Conservation (phyloP, 2,888 invertebrate species). For the Pediacus dermestoides region DNA sequence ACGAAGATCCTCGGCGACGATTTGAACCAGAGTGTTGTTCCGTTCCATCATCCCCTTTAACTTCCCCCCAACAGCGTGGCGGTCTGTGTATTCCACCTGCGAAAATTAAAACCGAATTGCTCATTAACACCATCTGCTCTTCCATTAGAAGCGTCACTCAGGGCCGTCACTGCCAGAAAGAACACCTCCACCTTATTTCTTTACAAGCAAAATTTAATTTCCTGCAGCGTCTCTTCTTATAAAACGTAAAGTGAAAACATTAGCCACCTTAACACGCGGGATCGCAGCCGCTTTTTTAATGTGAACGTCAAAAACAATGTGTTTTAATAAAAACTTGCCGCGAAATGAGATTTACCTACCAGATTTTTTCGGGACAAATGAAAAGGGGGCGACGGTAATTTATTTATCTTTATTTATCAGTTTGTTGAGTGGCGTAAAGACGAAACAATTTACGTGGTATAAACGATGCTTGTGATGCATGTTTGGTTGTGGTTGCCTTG, state of each 20-base stretch:
- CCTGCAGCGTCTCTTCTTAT: conserved; percentile 48
- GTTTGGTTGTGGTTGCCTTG: too few species aligned
- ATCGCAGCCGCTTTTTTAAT: conserved; percentile 43
- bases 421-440: too few species aligned
- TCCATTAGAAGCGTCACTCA: conserved; percentile 49
- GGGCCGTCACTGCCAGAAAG: conserved; percentile 47
- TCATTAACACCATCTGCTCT: conserved; percentile 51
- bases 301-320: conserved; percentile 47
- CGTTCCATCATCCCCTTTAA: conserved; percentile 22
- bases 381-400: too few species aligned
- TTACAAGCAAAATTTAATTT: conserved; percentile 52
- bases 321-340: conserved; percentile 36
- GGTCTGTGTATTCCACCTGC: conserved; percentile 37
- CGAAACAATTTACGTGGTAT: too few species aligned
- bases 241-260: conserved; percentile 49
- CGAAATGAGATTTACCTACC: too few species aligned
- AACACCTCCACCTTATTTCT: conserved; percentile 49
- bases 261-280: conserved; percentile 46
- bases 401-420: too few species aligned
- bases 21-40: too few species aligned
- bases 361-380: too few species aligned
- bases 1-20: conserved; percentile 19
- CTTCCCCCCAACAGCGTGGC: background rate
- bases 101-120: conserved; percentile 52
- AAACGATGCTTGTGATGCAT: too few species aligned